Conservation (phyloP, 2,888 invertebrate species). For the Pimpla rufipes region DNA sequence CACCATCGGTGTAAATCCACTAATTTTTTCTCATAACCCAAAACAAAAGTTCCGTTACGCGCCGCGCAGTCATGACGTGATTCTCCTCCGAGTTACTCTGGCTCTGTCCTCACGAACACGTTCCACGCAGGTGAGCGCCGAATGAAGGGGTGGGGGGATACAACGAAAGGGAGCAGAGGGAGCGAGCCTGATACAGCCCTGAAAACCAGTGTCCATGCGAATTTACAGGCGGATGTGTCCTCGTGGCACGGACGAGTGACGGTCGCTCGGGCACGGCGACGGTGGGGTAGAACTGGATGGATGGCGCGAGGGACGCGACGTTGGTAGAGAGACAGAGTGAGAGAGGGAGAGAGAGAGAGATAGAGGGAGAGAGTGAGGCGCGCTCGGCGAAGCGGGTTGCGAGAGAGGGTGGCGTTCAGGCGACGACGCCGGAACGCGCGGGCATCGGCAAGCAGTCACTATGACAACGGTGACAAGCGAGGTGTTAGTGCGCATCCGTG, state of each 20-base stretch:
- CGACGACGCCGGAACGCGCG: slow-evolving; percentile 80
- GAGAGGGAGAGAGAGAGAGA: too few relatives aligned
- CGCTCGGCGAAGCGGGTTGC: slow-evolving; percentile 34
- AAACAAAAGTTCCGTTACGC: background rate
- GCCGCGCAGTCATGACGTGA: slow-evolving; percentile 37
- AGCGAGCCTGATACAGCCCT: background rate
- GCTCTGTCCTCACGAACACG: background rate
- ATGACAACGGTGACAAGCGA: slow-evolving; percentile 84
- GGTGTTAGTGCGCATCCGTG: slow-evolving; percentile 85
- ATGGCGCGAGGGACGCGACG: slow-evolving; percentile 46
- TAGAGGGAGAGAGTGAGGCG: too few relatives aligned
- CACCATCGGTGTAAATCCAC: background rate
- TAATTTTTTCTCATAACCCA: background rate
- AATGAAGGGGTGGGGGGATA: background rate
- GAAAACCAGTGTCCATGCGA: slow-evolving; percentile 57
- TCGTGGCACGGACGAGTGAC: slow-evolving; percentile 61
- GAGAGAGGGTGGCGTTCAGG: slow-evolving; percentile 46
- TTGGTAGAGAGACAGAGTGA: slow-evolving; percentile 4
- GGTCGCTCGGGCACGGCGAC: slow-evolving; percentile 58
- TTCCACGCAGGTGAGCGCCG: slow-evolving; percentile 2
- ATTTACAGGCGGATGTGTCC: slow-evolving; percentile 51
- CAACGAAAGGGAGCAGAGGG: background rate
- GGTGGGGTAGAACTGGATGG: slow-evolving; percentile 46
- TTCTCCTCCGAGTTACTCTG: background rate
- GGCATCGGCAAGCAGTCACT: slow-evolving; percentile 83